Percentiles rank a stretch among this genome's conserved stretches.
Evolutionary conservation across 2,888 invertebrate species (phyloP).

Genomic region (Drosophila nr. perissopoda): DNA sequence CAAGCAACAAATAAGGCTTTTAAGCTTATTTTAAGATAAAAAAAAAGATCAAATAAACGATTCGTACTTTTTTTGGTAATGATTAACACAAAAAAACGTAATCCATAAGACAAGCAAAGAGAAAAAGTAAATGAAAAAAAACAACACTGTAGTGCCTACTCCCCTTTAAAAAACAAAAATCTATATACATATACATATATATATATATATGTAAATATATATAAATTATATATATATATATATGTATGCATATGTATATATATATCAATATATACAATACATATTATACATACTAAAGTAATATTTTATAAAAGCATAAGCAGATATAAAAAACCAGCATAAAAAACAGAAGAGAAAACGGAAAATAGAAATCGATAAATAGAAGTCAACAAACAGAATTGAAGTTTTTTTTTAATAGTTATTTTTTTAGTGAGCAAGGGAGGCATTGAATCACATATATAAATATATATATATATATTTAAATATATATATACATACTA

Average conservation of each 20-base stretch:
- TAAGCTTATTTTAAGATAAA: constrained; percentile 61
- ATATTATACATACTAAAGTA: constrained; percentile 75
- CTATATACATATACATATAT: constrained; percentile 19
- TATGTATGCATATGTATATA: constrained; percentile 43
- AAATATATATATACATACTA: constrained; percentile 46
- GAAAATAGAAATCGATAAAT: constrained; percentile 26
- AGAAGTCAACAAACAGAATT: constrained; percentile 60
- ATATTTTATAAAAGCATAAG: constrained; percentile 69
- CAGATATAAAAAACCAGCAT: constrained; percentile 28
- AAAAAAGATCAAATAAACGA: constrained; percentile 15
- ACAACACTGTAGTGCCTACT: constrained; percentile 84
- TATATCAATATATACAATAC: constrained; percentile 67
- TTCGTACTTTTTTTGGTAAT: constrained; percentile 65
- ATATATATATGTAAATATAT: constrained; percentile 28
- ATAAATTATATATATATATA: constrained; percentile 33
- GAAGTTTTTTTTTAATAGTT: constrained; percentile 78
- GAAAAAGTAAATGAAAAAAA: constrained; percentile 42
- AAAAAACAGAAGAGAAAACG: constrained; percentile 16
- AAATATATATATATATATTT: constrained; percentile 48
- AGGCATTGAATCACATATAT: constrained; percentile 68
- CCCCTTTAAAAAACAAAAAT: constrained; percentile 68
- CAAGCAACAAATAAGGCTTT: constrained; percentile 57
- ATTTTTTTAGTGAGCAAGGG: constrained; percentile 77
- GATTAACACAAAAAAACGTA: constrained; percentile 45
- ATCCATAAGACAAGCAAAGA: constrained; percentile 50